Percentiles rank a stretch among this genome's conserved stretches.
These are phyloP conservation scores for Pomphorhynchus laevis DNA, from an alignment of 1,140 invertebrate genomes.

Conservation along the genomic window DNA sequence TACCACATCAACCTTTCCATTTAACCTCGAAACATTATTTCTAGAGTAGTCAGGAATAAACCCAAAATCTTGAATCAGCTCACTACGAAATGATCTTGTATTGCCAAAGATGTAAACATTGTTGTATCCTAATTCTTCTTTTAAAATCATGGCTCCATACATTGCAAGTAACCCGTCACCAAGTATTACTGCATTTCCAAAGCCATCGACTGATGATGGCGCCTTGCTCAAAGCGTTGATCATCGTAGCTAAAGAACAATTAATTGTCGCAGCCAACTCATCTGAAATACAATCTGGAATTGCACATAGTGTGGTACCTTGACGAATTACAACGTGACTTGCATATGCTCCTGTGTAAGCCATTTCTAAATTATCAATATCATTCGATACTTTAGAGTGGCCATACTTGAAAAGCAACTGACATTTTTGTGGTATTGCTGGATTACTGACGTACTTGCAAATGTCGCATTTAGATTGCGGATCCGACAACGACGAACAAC, in stretches of 20 bases:
- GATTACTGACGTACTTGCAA: no score
- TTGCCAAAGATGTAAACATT: not conserved
- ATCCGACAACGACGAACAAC: no score
- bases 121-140: conserved; percentile 2
- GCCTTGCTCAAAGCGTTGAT: no score
- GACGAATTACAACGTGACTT: conserved; percentile 3
- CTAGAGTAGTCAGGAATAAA: not conserved
- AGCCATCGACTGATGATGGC: no score
- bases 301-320: conserved; percentile 2
- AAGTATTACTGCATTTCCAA: no score
- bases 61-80: not conserved
- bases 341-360: conserved; percentile 7
- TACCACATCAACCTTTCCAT: conserved; percentile 7
- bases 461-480: no score
- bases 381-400: conserved; percentile 3
- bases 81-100: not conserved
- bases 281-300: conserved; percentile 6
- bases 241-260: conserved; percentile 8
- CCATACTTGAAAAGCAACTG: no score
- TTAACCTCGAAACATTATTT: not conserved
- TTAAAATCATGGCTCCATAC: not conserved
- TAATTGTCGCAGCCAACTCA: conserved; percentile 2
- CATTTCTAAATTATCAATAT: no score
- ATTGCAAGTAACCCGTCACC: no score
- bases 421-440: no score